Evolutionary conservation across 2,888 invertebrate species (phyloP).

Genomic region (Acrocyrtus sp.): DNA sequence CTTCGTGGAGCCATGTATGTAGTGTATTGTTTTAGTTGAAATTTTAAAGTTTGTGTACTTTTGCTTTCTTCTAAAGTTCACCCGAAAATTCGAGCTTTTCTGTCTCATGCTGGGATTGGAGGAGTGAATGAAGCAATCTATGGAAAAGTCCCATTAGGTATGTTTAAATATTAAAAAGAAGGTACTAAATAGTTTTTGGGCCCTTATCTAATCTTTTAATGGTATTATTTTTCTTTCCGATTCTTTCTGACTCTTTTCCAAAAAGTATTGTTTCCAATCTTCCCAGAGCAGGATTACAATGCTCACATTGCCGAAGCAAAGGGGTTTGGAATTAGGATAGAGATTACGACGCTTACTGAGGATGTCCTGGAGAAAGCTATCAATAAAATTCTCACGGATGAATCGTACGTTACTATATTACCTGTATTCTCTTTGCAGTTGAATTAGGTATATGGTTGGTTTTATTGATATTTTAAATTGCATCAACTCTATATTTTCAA

Average conservation of each 20-base stretch:
- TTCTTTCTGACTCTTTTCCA: conserved; percentile 54
- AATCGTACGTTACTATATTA: conserved; percentile 18
- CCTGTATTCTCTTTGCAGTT: too few species aligned
- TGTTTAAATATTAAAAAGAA: too few species aligned
- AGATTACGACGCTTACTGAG: conserved; percentile 38
- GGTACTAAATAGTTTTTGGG: too few species aligned
- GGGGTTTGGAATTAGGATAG: conserved; percentile 48
- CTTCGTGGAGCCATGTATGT: too few species aligned
- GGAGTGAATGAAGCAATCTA: conserved; percentile 56
- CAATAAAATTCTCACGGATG: conserved; percentile 30
- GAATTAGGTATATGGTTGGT: too few species aligned
- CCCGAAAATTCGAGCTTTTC: conserved; percentile 52
- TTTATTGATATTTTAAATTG: background rate
- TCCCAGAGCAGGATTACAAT: conserved; percentile 57
- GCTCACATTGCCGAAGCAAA: conserved; percentile 30
- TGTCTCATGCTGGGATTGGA: conserved; percentile 57
- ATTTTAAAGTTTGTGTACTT: too few species aligned
- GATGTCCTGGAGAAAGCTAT: conserved; percentile 39
- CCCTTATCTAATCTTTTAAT: too few species aligned
- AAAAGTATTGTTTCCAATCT: conserved; percentile 28
- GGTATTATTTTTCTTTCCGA: conserved; percentile 43
- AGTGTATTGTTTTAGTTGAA: too few species aligned
- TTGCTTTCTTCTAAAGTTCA: too few species aligned
- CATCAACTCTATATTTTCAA: too few species aligned
- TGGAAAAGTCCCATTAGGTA: conserved; percentile 44